Evolutionary conservation across 2,888 invertebrate genomes (phyloP).

Genomic region (Polymixis lichenea): DNA sequence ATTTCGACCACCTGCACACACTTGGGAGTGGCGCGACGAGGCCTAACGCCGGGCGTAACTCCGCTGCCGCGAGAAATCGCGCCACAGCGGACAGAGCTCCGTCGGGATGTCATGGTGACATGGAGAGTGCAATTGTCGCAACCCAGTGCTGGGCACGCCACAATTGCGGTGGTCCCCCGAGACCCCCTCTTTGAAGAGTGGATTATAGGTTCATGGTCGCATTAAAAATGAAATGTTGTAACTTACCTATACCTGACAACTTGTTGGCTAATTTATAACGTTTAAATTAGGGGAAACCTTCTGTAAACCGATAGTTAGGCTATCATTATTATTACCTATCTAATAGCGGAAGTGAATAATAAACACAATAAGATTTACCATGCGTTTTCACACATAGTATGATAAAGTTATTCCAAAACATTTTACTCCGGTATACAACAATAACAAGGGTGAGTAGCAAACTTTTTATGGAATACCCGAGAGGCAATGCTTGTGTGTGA

Average conservation of each 20-base stretch:
- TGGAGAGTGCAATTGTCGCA: too few relatives aligned
- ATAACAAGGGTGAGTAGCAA: slow-evolving; percentile 66
- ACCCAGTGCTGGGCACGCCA: too few relatives aligned
- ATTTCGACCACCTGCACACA: too few relatives aligned
- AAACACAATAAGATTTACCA: background rate
- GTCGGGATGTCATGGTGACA: too few relatives aligned
- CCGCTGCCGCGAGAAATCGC: too few relatives aligned
- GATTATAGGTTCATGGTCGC: too few relatives aligned
- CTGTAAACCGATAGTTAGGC: too few relatives aligned
- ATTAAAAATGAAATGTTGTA: background rate
- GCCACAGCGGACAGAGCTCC: too few relatives aligned
- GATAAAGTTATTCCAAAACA: slow-evolving; percentile 36
- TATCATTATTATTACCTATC: background rate
- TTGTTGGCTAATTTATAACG: background rate
- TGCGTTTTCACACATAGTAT: slow-evolving; percentile 2
- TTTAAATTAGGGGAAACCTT: background rate
- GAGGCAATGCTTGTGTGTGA: slow-evolving; percentile 83
- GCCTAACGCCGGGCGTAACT: too few relatives aligned
- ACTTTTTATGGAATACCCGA: slow-evolving; percentile 85
- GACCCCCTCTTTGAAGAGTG: too few relatives aligned
- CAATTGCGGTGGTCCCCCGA: too few relatives aligned
- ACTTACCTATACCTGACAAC: background rate
- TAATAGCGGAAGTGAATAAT: background rate
- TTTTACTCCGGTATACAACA: slow-evolving; percentile 29
- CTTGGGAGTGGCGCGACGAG: too few relatives aligned